A percentile compares a stretch with the other conserved stretches of the same genome.
Evolutionary conservation across 2,888 invertebrate species (phyloP).

Genomic region (Limnephilus rhombicus): DNA sequence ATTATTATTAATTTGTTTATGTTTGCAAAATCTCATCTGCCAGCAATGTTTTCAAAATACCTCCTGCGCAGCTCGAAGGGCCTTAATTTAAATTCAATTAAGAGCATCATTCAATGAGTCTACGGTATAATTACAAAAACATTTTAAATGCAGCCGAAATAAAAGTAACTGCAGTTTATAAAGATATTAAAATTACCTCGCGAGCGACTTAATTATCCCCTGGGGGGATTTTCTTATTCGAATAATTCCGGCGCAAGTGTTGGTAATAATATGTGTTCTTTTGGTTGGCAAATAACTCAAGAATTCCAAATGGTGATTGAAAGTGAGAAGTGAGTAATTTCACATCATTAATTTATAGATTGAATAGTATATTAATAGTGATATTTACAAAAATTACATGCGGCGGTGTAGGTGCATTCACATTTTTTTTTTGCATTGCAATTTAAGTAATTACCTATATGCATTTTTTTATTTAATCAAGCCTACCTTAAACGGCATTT

Average conservation of each 20-base stretch:
- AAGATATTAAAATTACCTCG: slow-evolving; percentile 36
- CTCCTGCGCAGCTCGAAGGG: background rate
- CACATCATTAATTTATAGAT: background rate
- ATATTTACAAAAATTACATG: background rate
- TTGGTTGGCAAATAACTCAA: background rate
- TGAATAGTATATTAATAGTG: background rate
- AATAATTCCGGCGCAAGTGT: background rate
- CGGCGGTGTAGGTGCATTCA: background rate
- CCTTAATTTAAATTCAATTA: slow-evolving; percentile 33
- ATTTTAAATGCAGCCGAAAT: slow-evolving; percentile 16
- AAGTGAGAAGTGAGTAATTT: background rate
- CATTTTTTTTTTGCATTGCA: background rate
- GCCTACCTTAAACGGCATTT: too few relatives aligned
- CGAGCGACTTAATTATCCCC: background rate
- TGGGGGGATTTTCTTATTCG: background rate
- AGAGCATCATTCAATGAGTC: background rate
- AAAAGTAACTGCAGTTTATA: slow-evolving; percentile 37
- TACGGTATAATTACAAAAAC: slow-evolving; percentile 8
- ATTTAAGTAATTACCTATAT: background rate
- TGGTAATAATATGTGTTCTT: background rate
- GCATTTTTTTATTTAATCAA: too few relatives aligned
- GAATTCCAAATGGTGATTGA: background rate
- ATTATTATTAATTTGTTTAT: too few relatives aligned
- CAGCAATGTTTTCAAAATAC: background rate
- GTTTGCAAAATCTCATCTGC: background rate